Base-by-base conservation (phyloP, 1,140 invertebrate species). In the Lerema accius region DNA sequence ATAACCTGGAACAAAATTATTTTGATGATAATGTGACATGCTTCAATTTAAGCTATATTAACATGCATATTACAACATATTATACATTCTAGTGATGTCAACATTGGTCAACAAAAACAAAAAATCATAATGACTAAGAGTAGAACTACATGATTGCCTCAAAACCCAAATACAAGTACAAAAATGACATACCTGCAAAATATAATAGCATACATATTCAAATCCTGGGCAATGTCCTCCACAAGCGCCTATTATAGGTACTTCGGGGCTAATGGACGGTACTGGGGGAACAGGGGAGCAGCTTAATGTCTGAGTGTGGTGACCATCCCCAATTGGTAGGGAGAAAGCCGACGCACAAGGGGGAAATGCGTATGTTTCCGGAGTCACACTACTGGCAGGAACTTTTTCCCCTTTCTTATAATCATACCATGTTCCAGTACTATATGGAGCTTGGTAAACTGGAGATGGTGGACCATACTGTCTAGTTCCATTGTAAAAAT, bases 181-280 rank as follows among this genome's bases (percentile, higher is more conserved):
- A n/a, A n/a, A n/a, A n/a, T n/a, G n/a, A n/a, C n/a, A n/a, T 69
- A 93, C 93, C 88, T 94, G 92, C 72, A 94, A 85, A 71, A 93
- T 93, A 78, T 93, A 94, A 83, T 94, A 94, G 83, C 93, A 94
- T 65, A 94, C 92, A 90, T 93, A 93, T 90, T 94, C 93, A 90
- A 93, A 93, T 62, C 92, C 93, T 62, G 93, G 92, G 62, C 93
- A 94, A 76, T 93, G 93, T 0, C 93, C 93, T 11, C 93, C 93
- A 77, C 93, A 94, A 16, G 93, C 93, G 64, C 93, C 92, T 45
- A 93, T 92, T 26, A 92, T 91, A 59, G 86, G 84, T 40, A 88
- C 83, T 72, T 92, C 88, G 15, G 88, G 86, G 62, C 85, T 90
- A 6, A 82, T 70, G 14, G 88, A 83, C 37, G 84, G 79, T 35